Base-by-base conservation (phyloP, 2,888 invertebrate genomes). In the Volucella inanis region DNA sequence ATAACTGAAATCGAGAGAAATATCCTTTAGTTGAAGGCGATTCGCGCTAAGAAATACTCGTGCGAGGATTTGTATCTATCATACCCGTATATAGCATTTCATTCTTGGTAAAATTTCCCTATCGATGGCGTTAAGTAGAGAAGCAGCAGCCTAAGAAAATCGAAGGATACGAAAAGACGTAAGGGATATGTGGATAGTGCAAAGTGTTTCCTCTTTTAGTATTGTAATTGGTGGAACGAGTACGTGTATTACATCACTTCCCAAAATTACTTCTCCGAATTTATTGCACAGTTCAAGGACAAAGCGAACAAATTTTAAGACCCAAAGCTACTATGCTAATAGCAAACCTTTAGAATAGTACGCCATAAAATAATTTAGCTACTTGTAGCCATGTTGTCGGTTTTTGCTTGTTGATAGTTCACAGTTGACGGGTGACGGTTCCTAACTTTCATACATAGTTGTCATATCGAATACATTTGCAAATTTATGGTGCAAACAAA, bases 11-110 rank as follows among this genome's bases (percentile, higher is more conserved):
- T 74, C 49, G 62, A 62, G 41, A 43, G 57, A 64, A 57, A 49
- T 76, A 47, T 80, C 67, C 67, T 74, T 68, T 62, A 74, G 80
- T 80, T 61, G 39, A 31, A 61, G 62, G 59, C 75, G 74, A 76
- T 76, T 76, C 70, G 76, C 64, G 70, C 18, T 50, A 31, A 57
- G 70, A 49, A 62, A 55, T 18, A 62, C 64, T 70, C 65, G 11
- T 39, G 38, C 12, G 12, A 43, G 43, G 8, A 6, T 43, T 2
- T 15, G 6, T 47, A 47, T n/a, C 14, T 41, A 18, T 43, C n/a
- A 22, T 22, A 22, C 2, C 18, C 18, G 3, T 22, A 22, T 22
- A 22, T 22, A 2, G 55, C 10, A 22, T 14, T n/a, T 15, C 38
- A 15, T 12, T 0, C 12, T 50, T 64, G 6, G 31, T 6, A 31